These are phyloP conservation scores for Hippopotamyrus pictus DNA, from an alignment of 2,797 vertebrate genomes.

Conservation along the genomic window DNA sequence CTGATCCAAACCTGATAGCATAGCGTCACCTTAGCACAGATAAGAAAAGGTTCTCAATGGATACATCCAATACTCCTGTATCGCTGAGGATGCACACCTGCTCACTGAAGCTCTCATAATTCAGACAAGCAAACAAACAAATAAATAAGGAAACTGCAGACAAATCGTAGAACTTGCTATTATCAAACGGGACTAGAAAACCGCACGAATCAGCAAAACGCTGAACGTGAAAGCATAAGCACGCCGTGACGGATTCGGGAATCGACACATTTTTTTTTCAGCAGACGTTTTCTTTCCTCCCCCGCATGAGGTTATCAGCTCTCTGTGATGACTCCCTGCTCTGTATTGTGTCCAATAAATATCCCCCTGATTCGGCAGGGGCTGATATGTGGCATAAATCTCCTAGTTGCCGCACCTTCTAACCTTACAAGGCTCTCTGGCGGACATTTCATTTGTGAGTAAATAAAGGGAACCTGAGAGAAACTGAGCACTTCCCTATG, in stretches of 20 bases:
- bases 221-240: not conserved
- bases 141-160: constrained; percentile 9
- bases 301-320: not conserved
- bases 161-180: not conserved
- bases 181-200: constrained; percentile 14
- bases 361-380: constrained; percentile 4
- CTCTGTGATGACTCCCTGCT: not conserved
- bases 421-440: constrained; percentile 27
- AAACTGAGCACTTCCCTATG: constrained; percentile 15
- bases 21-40: constrained; percentile 1
- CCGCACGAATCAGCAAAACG: not conserved
- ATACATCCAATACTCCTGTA: not conserved
- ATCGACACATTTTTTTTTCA: not conserved
- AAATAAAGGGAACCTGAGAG: constrained; percentile 29
- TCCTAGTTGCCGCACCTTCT: constrained; percentile 17
- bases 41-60: constrained; percentile 7
- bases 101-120: not conserved
- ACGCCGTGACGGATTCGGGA: not conserved
- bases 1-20: constrained; percentile 17
- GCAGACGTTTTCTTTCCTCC: not conserved
- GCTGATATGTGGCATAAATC: constrained; percentile 30
- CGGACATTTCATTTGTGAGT: constrained; percentile 26
- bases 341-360: constrained; percentile 19
- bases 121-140: not conserved
- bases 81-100: constrained; percentile 8